Conservation (phyloP, 2,113 vertebrate species). For the Alectura lathami region DNA sequence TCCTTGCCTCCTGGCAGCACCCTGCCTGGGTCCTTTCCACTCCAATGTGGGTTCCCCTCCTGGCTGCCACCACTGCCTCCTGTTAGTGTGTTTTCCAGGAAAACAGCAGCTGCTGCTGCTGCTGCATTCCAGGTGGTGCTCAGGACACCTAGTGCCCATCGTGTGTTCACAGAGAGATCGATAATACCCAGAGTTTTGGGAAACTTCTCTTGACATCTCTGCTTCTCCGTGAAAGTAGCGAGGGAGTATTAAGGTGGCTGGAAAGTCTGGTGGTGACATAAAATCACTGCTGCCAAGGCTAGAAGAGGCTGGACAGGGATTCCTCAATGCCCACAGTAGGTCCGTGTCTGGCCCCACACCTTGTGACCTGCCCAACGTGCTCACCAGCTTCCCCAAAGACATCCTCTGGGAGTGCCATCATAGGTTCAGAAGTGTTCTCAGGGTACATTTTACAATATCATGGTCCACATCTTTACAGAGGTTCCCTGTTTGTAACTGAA, state of each 20-base stretch:
- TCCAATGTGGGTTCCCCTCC: neutral
- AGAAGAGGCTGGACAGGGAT: neutral
- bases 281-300: neutral
- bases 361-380: neutral
- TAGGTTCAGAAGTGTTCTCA: neutral
- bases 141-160: neutral
- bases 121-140: neutral
- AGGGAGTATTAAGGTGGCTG: neutral
- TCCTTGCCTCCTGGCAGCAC: rapidly evolving
- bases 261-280: neutral
- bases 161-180: neutral
- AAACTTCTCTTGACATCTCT: neutral
- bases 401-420: rapidly evolving
- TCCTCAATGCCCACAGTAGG: neutral
- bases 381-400: neutral
- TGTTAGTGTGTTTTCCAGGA: neutral
- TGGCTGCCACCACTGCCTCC: neutral
- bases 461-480: neutral
- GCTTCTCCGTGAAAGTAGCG: neutral
- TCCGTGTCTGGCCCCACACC: rapidly evolving
- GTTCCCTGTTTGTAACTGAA: neutral
- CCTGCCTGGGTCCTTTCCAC: neutral
- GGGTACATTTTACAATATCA: neutral
- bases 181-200: neutral
- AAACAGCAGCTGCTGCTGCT: neutral